A percentile compares a stretch with the other conserved stretches of the same genome.
Evolutionary conservation across 2,113 vertebrate species (phyloP).

Genomic region (Epinephelus fuscoguttatus): DNA sequence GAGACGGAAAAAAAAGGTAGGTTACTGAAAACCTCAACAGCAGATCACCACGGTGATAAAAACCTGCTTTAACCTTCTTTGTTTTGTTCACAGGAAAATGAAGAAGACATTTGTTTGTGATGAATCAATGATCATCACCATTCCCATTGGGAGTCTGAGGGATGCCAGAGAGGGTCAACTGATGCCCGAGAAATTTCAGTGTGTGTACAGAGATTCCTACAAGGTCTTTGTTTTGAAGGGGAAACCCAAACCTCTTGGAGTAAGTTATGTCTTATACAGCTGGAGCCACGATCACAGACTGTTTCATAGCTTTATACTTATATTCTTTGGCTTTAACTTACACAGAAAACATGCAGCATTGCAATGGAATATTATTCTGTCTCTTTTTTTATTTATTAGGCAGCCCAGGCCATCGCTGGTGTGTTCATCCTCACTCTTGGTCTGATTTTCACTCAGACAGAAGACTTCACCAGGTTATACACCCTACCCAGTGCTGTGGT

Average conservation of each 20-base stretch:
- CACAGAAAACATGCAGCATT: not conserved
- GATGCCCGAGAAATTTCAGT: constrained; percentile 80
- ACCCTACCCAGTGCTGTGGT: constrained; percentile 73
- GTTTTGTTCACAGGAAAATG: constrained; percentile 60
- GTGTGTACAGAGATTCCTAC: constrained; percentile 82
- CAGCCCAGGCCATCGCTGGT: constrained; percentile 73
- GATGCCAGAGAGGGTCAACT: constrained; percentile 42
- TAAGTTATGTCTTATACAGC: constrained; percentile 44
- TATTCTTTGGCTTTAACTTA: not conserved
- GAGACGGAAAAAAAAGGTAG: constrained; percentile 13
- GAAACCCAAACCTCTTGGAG: constrained; percentile 81
- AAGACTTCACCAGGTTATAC: rapidly evolving
- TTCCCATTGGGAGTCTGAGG: constrained; percentile 73
- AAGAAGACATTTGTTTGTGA: constrained; percentile 79
- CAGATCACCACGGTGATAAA: not conserved
- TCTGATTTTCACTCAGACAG: not conserved
- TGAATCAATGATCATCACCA: constrained; percentile 83
- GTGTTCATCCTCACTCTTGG: constrained; percentile 73
- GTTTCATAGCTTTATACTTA: not conserved
- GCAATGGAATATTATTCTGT: not conserved
- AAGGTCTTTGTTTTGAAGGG: constrained; percentile 79
- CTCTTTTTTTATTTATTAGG: constrained; percentile 59
- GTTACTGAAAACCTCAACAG: not conserved
- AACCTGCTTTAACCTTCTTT: not conserved
- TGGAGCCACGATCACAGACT: not conserved